phyloP scores from a whole-genome alignment of 1,140 invertebrate species.

The Camponotus vicinus region DNA sequence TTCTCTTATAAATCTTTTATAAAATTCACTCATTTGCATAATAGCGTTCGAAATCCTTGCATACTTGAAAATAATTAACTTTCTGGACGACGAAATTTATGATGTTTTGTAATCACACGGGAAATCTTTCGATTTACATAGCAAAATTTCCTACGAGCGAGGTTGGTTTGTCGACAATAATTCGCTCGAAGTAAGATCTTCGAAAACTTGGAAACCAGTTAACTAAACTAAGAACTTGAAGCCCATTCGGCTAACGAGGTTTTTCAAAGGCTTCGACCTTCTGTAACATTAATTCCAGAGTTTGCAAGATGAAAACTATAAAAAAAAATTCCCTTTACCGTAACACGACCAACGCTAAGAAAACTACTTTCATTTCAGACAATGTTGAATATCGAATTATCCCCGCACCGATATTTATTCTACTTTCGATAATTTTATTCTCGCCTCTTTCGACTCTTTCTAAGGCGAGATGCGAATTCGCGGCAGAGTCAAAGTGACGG shows the following conservation, averaged over 20 bases:
- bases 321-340: constrained; percentile 13
- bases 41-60: neutral
- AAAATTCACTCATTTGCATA: neutral
- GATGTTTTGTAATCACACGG: constrained; percentile 16
- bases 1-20: neutral
- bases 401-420: neutral
- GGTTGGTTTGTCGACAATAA: constrained; percentile 53
- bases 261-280: constrained; percentile 59
- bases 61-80: neutral
- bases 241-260: constrained; percentile 44
- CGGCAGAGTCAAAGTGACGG: constrained; percentile 15
- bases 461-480: constrained; percentile 1
- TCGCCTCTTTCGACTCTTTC: too few relatives aligned
- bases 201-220: constrained; percentile 12
- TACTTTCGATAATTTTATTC: neutral
- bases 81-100: neutral
- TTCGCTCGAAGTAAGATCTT: constrained; percentile 22
- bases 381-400: constrained; percentile 27
- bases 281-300: constrained; percentile 38
- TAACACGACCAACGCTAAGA: neutral
- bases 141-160: constrained; percentile 15
- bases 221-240: constrained; percentile 44
- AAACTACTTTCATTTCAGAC: constrained; percentile 35
- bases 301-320: neutral
- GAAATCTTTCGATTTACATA: constrained; percentile 17